Percentiles rank a stretch among this genome's conserved stretches.
These are phyloP conservation scores for Palaemon carinicauda DNA, from an alignment of 1,140 invertebrate species.

Conservation along the genomic window DNA sequence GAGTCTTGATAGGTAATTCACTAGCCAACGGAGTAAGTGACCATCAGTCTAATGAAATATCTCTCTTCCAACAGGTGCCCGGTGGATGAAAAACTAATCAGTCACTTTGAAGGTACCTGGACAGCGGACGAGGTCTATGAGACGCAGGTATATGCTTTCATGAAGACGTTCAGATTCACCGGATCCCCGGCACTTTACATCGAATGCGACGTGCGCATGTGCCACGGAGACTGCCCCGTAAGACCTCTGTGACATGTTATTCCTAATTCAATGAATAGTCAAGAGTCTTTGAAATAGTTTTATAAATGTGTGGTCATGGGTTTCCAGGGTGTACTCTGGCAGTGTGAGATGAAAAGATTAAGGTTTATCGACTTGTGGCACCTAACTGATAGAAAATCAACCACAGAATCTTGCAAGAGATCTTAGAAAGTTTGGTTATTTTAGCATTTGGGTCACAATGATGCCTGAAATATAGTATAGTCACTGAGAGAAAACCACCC, in stretches of 20 bases:
- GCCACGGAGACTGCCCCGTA: slow-evolving; percentile 91
- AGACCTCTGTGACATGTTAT: slow-evolving; percentile 63
- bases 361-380: neutral
- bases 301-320: too few relatives aligned
- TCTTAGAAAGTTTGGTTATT: neutral
- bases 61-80: slow-evolving; percentile 75
- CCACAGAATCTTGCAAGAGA: neutral
- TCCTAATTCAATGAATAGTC: neutral
- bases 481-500: neutral
- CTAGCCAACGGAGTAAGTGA: too few relatives aligned
- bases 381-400: neutral
- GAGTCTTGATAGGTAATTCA: too few relatives aligned
- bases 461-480: neutral
- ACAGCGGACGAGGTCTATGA: slow-evolving; percentile 88
- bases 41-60: too few relatives aligned
- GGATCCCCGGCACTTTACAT: slow-evolving; percentile 92
- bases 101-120: slow-evolving; percentile 88
- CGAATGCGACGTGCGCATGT: slow-evolving; percentile 94
- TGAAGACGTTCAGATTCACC: slow-evolving; percentile 94
- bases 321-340: neutral
- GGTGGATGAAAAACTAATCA: slow-evolving; percentile 91
- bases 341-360: neutral
- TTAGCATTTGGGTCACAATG: neutral
- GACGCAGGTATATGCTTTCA: slow-evolving; percentile 92
- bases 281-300: too few relatives aligned